Evolutionary conservation across 2,888 invertebrate genomes (phyloP), one percentile per base, ranked within the genome.

Genomic region (Heliconius aoede): DNA sequence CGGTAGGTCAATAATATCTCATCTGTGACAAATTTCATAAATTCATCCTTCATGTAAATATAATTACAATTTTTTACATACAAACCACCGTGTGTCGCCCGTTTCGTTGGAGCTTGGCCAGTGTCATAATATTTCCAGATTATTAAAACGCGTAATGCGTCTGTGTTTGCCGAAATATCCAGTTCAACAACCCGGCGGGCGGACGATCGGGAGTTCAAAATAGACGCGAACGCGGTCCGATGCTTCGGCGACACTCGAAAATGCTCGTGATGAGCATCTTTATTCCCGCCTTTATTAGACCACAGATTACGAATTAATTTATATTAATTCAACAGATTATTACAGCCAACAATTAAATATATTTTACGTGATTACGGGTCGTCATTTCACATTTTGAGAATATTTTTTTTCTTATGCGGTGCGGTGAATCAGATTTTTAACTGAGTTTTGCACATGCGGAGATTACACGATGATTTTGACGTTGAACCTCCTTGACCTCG

Each of bases 131-230:
- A 88, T 88, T 84, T 84, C 80, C 83, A 91, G 90, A 90, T 91
- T 90, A 90, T 90, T 88, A 90, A 82, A 88, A 89, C 90, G 89
- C 87, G 91, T 91, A 91, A 91, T 91, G 87, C 89, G 91, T 87
- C 88, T 85, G 88, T 91, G 92, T 93, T 94, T 93, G 94, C 94
- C 94, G 94, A 94, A 94, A 92, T 92, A 92, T 92, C 87, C 92
- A 93, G 94, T 93, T 94, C 94, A 94, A 93, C 91, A 93, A 94
- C 93, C 93, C 91, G 89, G 88, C 91, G 90, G 89, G 86, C 89
- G 91, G 85, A 89, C 92, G 91, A 89, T 89, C 90, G 90, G 90
- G 89, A 89, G 92, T 93, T 92, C 92, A 89, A 90, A 93, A 94
- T 93, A 93, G 94, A 93, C 90, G 88, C 91, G 89, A 86, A 85